Percentiles rank a stretch among this genome's conserved stretches.
Evolutionary conservation across 37 sponge, comb jelly and placozoan species (phyloP).

Genomic region (Cladorhizidae sp.): DNA sequence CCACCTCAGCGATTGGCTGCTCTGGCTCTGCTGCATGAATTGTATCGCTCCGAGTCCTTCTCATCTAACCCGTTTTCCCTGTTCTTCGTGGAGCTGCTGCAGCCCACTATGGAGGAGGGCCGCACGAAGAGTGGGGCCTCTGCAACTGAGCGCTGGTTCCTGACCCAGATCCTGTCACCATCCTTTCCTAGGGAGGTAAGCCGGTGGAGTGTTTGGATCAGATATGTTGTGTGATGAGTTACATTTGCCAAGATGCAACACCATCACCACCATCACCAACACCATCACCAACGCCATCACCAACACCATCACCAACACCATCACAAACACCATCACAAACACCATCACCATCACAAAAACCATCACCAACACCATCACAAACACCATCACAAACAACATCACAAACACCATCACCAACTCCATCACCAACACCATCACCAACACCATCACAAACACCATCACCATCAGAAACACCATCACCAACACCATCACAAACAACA

Average conservation of each 20-base stretch:
- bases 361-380: no score
- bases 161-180: slow-evolving; percentile 59
- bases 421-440: no score
- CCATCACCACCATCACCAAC: not conserved
- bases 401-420: no score
- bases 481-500: no score
- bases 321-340: no score
- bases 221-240: no score
- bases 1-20: slow-evolving; percentile 87
- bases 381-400: no score
- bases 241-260: no score
- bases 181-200: slow-evolving; percentile 49
- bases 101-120: slow-evolving; percentile 27
- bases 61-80: slow-evolving; percentile 83
- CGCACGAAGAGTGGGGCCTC: slow-evolving; percentile 18
- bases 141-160: slow-evolving; percentile 51
- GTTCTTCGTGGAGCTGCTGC: slow-evolving; percentile 81
- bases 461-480: no score
- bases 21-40: slow-evolving; percentile 82
- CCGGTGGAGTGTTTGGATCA: not conserved
- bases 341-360: no score
- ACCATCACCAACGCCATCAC: slow-evolving; percentile 1
- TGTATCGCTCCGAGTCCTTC: slow-evolving; percentile 76
- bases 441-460: no score
- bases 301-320: no score